phyloP scores from a whole-genome alignment of 2,113 vertebrate species.

The Cyanoderma ruficeps region DNA sequence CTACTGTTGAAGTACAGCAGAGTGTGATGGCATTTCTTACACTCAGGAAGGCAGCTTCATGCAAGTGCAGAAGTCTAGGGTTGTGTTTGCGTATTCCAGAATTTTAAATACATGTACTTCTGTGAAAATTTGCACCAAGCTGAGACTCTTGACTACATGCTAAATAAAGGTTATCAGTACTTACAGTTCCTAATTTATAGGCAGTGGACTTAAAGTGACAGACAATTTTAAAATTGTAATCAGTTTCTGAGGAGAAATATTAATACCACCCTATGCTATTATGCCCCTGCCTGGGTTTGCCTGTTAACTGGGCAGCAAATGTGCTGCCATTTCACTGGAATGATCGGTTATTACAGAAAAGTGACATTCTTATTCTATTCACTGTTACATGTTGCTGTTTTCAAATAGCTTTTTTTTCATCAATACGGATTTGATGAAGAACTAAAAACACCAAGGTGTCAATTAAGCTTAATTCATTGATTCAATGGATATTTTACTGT shows the following conservation, averaged over 20 bases:
- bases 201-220: background rate
- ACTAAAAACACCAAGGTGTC: background rate
- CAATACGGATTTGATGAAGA: background rate
- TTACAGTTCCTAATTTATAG: background rate
- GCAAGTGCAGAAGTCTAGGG: background rate
- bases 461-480: background rate
- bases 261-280: background rate
- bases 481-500: background rate
- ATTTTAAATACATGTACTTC: background rate
- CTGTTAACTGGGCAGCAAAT: background rate
- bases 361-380: background rate
- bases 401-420: background rate
- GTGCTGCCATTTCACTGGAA: background rate
- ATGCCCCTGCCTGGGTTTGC: background rate
- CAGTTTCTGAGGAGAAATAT: background rate
- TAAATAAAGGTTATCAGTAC: background rate
- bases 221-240: background rate
- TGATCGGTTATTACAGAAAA: background rate
- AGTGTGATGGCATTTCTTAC: background rate
- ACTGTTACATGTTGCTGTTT: background rate
- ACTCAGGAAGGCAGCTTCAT: background rate
- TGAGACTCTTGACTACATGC: background rate
- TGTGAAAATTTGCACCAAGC: background rate
- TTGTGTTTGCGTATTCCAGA: background rate
- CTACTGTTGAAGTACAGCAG: fast-evolving